Evolutionary conservation across 1,140 invertebrate genomes (phyloP), one percentile per base, ranked within the genome.

Genomic region (Ceratitis capitata): DNA sequence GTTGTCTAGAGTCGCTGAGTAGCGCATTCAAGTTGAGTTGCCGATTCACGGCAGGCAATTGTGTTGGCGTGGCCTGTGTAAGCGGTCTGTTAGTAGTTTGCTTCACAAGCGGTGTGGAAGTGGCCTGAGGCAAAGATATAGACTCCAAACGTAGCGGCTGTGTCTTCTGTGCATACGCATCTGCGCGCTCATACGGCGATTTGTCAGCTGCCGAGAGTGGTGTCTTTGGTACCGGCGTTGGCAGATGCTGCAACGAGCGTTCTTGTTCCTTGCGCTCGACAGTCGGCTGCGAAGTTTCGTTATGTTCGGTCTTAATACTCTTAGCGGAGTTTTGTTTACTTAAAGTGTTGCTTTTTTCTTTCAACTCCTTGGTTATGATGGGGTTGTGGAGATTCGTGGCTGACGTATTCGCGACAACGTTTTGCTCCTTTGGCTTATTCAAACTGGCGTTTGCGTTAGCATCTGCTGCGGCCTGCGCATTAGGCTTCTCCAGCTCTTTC

Each of bases 291-390:
- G 45, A 6, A 19, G 82, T 14, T 45, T 83, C 82, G 26, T 6
- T 45, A 26, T 45, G 9, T 45, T 85, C 85, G 1, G 85, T 58
- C 10, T 84, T 87, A 45, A 91, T 83, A 85, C 86, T 90, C 87
- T 92, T 92, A n/a, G 88, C 89, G 14, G 89, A 89, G 83, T 92
- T 91, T 83, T 91, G 90, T 69, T 92, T 92, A 78, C 89, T 92
- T 5, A 92, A 78, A 26, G 85, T 91, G 82, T 92, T 92, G 84
- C 89, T 92, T 82, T 92, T 91, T 9, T 92, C 91, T 85, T 92
- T 92, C 0, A 90, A 86, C 35, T 92, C 91, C 82, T 92, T 92
- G 83, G 87, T 89, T 64, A 85, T 91, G 14, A 91, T 42, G 58
- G 89, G 88, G 26, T 86, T 84, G 42, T 84, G 39, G 14, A 84